phyloP scores from a whole-genome alignment of 2,113 vertebrate species.

The Triplophysa tibetana region DNA sequence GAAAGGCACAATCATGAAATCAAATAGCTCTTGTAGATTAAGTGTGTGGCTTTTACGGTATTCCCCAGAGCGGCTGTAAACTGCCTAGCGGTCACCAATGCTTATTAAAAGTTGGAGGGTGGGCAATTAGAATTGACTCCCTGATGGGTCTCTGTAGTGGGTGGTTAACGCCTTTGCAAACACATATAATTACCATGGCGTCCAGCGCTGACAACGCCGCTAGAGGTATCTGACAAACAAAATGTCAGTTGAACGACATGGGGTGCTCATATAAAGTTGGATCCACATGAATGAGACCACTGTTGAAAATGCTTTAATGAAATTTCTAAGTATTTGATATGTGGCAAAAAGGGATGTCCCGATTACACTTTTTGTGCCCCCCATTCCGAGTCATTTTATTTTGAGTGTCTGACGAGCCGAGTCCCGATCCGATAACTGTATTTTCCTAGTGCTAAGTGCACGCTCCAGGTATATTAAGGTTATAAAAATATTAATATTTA shows the following conservation, averaged over 20 bases:
- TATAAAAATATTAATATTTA: too few species aligned
- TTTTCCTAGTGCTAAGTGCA: too few species aligned
- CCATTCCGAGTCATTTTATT: too few species aligned
- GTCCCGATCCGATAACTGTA: too few species aligned
- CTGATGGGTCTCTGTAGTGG: constrained; percentile 26
- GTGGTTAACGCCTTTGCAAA: constrained; percentile 22
- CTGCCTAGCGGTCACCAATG: constrained; percentile 43
- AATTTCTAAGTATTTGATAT: too few species aligned
- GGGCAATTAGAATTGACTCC: constrained; percentile 58
- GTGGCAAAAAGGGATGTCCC: too few species aligned
- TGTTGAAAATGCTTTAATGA: too few species aligned
- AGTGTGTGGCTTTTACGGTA: constrained; percentile 9
- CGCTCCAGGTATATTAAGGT: too few species aligned
- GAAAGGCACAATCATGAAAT: constrained; percentile 45
- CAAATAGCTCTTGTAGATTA: constrained; percentile 41
- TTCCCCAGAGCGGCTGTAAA: constrained; percentile 48
- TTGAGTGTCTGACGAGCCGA: too few species aligned
- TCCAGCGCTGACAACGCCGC: background rate
- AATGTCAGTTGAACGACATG: background rate
- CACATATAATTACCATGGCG: constrained; percentile 31
- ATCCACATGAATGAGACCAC: background rate
- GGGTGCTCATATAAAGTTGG: background rate
- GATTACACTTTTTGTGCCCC: too few species aligned
- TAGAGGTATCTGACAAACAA: constrained; percentile 15
- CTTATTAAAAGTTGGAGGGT: constrained; percentile 61